Evolutionary conservation across 2,888 invertebrate genomes (phyloP).

Genomic region (Agriopis leucophaearia): DNA sequence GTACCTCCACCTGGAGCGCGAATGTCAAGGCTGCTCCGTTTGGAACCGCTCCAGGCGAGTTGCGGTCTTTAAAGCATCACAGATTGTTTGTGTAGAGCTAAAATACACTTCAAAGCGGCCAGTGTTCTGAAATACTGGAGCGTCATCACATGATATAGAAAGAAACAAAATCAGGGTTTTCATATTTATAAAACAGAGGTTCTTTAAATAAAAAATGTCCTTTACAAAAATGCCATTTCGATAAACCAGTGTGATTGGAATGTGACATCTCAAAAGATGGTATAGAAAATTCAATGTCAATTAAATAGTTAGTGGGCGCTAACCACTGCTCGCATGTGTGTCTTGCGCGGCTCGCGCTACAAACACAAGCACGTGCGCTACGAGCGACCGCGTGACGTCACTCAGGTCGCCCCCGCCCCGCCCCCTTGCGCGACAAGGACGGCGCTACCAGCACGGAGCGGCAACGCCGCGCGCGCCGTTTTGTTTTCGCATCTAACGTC

Average conservation of each 20-base stretch:
- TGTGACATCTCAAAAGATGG: conserved; percentile 38
- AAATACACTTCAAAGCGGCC: conserved; percentile 20
- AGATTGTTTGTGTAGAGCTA: conserved; percentile 17
- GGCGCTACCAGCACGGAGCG: conserved; percentile 61
- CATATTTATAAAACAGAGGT: not conserved
- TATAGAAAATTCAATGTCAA: conserved; percentile 66
- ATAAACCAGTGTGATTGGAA: not conserved
- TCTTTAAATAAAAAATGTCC: not conserved
- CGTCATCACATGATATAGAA: not conserved
- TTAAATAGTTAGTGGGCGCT: conserved; percentile 62
- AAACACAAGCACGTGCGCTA: conserved; percentile 84
- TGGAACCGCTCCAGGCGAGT: conserved; percentile 76
- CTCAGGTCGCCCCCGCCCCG: conserved; percentile 73
- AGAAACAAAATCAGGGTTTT: not conserved
- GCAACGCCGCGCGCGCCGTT: conserved; percentile 79
- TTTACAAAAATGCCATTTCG: not conserved
- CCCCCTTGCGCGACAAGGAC: conserved; percentile 68
- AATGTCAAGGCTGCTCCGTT: conserved; percentile 82
- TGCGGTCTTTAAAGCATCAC: conserved; percentile 36
- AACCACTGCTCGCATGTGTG: conserved; percentile 74
- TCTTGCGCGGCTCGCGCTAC: conserved; percentile 72
- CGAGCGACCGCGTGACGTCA: conserved; percentile 75
- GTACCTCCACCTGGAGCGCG: conserved; percentile 75
- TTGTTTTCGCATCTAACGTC: conserved; percentile 79
- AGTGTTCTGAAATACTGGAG: conserved; percentile 1